Conservation (phyloP, 2,113 vertebrate species). For the Microcebus jonahi region DNA sequence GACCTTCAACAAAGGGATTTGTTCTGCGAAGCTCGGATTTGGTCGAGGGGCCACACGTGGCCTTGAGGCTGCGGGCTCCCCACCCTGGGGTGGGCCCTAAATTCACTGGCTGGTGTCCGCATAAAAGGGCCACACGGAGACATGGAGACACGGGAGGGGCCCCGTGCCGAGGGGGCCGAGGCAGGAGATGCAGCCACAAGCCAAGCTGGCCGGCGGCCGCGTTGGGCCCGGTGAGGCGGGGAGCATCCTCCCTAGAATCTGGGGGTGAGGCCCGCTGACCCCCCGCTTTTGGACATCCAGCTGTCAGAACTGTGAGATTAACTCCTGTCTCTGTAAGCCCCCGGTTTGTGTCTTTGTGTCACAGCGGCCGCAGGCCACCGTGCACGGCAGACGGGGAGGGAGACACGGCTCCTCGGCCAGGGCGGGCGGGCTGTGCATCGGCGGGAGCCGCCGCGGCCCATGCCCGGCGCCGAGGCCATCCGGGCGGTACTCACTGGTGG, state of each 20-base stretch:
- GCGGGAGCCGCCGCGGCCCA: fast-evolving
- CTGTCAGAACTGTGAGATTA: not conserved
- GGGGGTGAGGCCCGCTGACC: fast-evolving
- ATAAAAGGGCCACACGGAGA: not conserved
- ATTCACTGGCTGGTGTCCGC: fast-evolving
- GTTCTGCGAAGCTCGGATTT: too few species aligned
- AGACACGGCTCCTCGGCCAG: fast-evolving
- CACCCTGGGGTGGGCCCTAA: not conserved
- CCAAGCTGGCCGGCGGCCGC: fast-evolving
- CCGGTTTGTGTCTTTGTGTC: fast-evolving
- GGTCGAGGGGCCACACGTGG: not conserved
- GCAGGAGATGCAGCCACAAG: fast-evolving
- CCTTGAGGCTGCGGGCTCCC: too few species aligned
- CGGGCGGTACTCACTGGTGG: slow-evolving; percentile 93
- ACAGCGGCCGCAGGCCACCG: not conserved
- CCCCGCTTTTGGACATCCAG: not conserved
- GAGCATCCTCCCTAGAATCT: too few species aligned
- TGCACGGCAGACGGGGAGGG: fast-evolving
- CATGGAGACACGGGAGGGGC: not conserved
- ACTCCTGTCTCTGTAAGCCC: fast-evolving
- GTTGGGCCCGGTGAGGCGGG: fast-evolving
- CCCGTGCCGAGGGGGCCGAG: fast-evolving
- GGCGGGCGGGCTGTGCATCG: fast-evolving
- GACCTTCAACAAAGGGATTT: too few species aligned
- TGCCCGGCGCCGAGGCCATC: fast-evolving